Evolutionary conservation across 2,888 invertebrate species (phyloP), one percentile per base, ranked within the genome.

Genomic region (Ormyrus pomaceus): DNA sequence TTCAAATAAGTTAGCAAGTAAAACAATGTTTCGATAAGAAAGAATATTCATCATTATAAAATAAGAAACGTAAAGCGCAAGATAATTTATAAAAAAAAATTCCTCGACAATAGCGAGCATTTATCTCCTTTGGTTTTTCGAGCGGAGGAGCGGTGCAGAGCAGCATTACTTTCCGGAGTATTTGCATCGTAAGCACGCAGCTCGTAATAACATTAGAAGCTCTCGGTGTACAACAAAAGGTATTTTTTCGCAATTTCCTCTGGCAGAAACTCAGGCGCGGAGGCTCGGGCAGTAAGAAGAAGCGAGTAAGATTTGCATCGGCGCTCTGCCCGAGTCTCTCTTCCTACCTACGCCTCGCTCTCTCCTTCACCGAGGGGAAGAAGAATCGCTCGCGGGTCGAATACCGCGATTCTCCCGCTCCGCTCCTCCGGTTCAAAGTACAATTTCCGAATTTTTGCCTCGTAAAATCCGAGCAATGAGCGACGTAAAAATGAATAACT

Each of bases 401-500:
- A 73, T 61, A 68, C 62, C 58, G 62, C 45, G 68, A 70, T 72
- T 81, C 66, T 78, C 55, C 48, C 65, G 46, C 70, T 55, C 50
- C 59, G 46, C 56, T 19, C 77, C 58, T 55, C 66, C 82, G 83
- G 82, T 77, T 86, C 89, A 88, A 88, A 89, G 88, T 88, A 89
- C 89, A 89, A 89, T 89, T 89, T 89, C 86, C 88, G 86, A 85
- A 90, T 90, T 89, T 90, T 89, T 90, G 89, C 88, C 86, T 89
- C 90, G 89, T 90, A 90, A 90, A 90, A 88, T 86, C 84, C 86
- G 86, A 86, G 88, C 88, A 89, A 89, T 90, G 88, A 88, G 87
- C 86, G 87, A 87, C 86, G 87, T 89, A 89, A 89, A 90, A 89
- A 89, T 89, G 89, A 89, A 90, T 89, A 89, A 89, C 89, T 87